Evolutionary conservation across 2,888 invertebrate species (phyloP), one percentile per base, ranked within the genome.

Genomic region (Psylliodes chrysocephalus): DNA sequence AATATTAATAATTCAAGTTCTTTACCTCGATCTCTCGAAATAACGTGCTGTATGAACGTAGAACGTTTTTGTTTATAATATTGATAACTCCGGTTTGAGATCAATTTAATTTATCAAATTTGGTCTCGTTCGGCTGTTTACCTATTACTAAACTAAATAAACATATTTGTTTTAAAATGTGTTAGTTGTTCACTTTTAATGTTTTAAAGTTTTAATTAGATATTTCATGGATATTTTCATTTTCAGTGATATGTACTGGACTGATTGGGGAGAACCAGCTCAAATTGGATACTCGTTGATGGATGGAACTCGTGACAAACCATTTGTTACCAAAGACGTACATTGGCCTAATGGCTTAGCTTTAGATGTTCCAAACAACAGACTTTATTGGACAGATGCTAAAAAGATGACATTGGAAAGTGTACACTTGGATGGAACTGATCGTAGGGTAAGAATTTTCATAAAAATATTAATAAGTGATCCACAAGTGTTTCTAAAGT

Each of bases 361-460:
- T 0, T 79, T 97, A 40, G 98, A 98, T 80, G 87, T 88, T 73
- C 89, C 91, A 1, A 91, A 89, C 70, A 84, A 87, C 40, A 85
- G 95, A 7, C 82, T 98, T 3, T 98, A 96, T 81, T 98, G 93
- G 93, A 91, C 93, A 1, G 97, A 98, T 80, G 91, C 89, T 7
- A 90, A 90, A 76, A 76, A 88, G 33, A 86, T 85, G 72, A 87
- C 85, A 0, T 86, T 94, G 46, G 90, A 91, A 79, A 88, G 88
- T 49, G 83, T 87, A 2, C 82, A 82, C 0, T 78, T 93, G 0
- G 88, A 90, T 73, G 91, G 90, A 17, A 86, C 85, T 3, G 88
- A 88, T 75, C 85, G 91, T 53, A 87, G 89, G 77, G 88, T 90
- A 75, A 76, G 77, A 54, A n/a, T n/a, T n/a, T n/a, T n/a, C n/a